Evolutionary conservation across 2,888 invertebrate species (phyloP).

Genomic region (Drosophila meridionalis): DNA sequence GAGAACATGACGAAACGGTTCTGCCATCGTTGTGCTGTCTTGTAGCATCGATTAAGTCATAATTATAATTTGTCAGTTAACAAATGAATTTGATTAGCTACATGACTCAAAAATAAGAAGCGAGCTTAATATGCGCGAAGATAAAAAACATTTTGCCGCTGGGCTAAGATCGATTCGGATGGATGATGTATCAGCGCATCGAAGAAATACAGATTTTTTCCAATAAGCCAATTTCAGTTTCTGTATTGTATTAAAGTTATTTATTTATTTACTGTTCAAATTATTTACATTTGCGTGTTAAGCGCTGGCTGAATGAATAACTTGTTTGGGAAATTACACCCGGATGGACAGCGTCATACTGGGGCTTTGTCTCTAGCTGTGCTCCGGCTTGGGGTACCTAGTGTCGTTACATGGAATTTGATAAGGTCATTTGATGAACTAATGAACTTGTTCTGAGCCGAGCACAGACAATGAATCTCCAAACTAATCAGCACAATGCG

Average conservation of each 20-base stretch:
- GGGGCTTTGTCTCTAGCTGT: neutral
- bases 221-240: slow-evolving; percentile 3
- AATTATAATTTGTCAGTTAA: slow-evolving; percentile 70
- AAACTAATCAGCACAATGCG: slow-evolving; percentile 67
- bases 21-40: slow-evolving; percentile 8
- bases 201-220: slow-evolving; percentile 15
- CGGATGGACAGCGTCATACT: slow-evolving; percentile 62
- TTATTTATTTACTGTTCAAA: slow-evolving; percentile 59
- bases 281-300: slow-evolving; percentile 75
- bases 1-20: slow-evolving; percentile 46
- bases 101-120: slow-evolving; percentile 8
- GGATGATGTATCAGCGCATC: slow-evolving; percentile 18
- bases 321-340: slow-evolving; percentile 80
- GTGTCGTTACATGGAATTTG: slow-evolving; percentile 49
- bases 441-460: slow-evolving; percentile 63
- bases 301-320: slow-evolving; percentile 51
- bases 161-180: slow-evolving; percentile 8
- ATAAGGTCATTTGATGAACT: slow-evolving; percentile 60
- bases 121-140: slow-evolving; percentile 48
- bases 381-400: slow-evolving; percentile 1
- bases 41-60: slow-evolving; percentile 66
- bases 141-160: slow-evolving; percentile 50
- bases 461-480: slow-evolving; percentile 40
- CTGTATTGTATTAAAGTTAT: slow-evolving; percentile 21
- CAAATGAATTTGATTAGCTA: slow-evolving; percentile 61